Percentiles rank a stretch among this genome's conserved stretches.
Conservation (phyloP, 2,888 invertebrate species). For the Ecdyonurus torrentis region DNA sequence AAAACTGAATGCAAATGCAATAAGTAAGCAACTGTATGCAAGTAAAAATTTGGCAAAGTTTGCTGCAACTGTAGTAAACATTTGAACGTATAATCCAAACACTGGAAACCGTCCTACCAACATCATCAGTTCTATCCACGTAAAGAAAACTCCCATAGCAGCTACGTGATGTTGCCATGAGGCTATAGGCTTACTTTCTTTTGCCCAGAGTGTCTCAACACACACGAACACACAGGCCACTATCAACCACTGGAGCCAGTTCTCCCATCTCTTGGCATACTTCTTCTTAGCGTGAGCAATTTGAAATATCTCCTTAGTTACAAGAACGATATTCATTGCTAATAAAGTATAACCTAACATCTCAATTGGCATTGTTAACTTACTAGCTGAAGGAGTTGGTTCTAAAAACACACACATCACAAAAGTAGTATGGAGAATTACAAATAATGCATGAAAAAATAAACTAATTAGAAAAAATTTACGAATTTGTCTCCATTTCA, state of each 20-base stretch:
- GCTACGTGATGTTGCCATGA: constrained; percentile 67
- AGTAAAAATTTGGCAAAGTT: constrained; percentile 68
- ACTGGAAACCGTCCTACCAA: constrained; percentile 71
- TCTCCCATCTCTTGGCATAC: constrained; percentile 70
- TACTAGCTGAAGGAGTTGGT: constrained; percentile 16
- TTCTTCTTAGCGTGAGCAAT: constrained; percentile 50
- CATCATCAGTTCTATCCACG: constrained; percentile 75
- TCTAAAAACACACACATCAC: constrained; percentile 38
- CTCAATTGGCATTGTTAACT: constrained; percentile 6
- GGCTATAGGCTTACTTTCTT: constrained; percentile 20
- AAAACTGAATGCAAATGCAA: constrained; percentile 66
- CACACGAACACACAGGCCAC: constrained; percentile 43
- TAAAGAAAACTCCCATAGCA: constrained; percentile 58
- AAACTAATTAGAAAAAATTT: constrained; percentile 67
- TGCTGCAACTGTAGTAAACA: constrained; percentile 68
- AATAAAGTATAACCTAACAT: constrained; percentile 33
- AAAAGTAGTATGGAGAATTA: constrained; percentile 54
- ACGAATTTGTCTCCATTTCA: constrained; percentile 68
- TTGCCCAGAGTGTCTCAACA: constrained; percentile 10
- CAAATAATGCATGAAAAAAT: constrained; percentile 59
- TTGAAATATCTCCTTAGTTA: constrained; percentile 57
- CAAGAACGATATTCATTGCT: constrained; percentile 14
- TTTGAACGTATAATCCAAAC: constrained; percentile 72
- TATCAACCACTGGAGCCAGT: constrained; percentile 67
- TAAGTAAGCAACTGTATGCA: constrained; percentile 61